Percentiles rank a stretch among this genome's conserved stretches.
These are phyloP conservation scores for Thelaira solivaga DNA, from an alignment of 2,888 invertebrate genomes.

Conservation along the genomic window DNA sequence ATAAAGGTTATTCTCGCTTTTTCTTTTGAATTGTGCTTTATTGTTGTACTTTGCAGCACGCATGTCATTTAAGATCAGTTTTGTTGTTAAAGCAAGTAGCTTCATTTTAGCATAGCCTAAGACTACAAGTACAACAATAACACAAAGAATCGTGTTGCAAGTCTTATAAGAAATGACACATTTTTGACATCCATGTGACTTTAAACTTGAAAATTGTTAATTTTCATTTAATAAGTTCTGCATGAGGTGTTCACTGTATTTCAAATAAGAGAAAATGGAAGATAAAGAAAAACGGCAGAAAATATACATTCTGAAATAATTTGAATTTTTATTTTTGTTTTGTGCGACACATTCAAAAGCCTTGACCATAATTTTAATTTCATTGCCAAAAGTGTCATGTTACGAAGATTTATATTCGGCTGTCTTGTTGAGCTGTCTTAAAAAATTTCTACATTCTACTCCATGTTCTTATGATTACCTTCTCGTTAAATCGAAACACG, in stretches of 20 bases:
- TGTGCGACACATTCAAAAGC: constrained; percentile 72
- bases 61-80: constrained; percentile 60
- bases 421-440: constrained; percentile 62
- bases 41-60: constrained; percentile 59
- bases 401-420: constrained; percentile 75
- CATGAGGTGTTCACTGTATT: constrained; percentile 29
- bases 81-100: constrained; percentile 57
- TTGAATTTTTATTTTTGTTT: constrained; percentile 43
- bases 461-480: constrained; percentile 42
- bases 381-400: constrained; percentile 78
- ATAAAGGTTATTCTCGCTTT: background rate
- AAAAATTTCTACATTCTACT: constrained; percentile 42
- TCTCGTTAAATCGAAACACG: constrained; percentile 37
- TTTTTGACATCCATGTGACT: constrained; percentile 62
- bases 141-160: constrained; percentile 17
- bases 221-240: constrained; percentile 59
- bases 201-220: constrained; percentile 58
- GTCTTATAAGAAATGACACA: constrained; percentile 59
- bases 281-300: background rate
- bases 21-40: constrained; percentile 41
- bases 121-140: constrained; percentile 18
- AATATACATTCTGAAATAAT: constrained; percentile 27
- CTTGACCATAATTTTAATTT: constrained; percentile 75
- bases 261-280: background rate
- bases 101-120: constrained; percentile 47